phyloP scores from a whole-genome alignment of 2,888 invertebrate species.

The Lithosia quadra region DNA sequence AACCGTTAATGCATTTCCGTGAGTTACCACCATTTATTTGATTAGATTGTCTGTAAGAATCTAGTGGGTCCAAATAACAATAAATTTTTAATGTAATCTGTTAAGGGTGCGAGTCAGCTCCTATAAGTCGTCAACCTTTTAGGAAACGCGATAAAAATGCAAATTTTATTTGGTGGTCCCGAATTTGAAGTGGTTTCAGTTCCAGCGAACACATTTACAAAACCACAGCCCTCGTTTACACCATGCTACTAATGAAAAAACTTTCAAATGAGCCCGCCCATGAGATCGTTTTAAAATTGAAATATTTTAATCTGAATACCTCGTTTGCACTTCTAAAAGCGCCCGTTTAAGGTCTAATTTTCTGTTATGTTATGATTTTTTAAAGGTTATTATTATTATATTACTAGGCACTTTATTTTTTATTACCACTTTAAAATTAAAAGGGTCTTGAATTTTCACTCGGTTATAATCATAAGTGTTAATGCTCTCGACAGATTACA shows the following conservation, averaged over 20 bases:
- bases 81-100: slow-evolving; percentile 37
- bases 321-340: slow-evolving; percentile 29
- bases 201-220: slow-evolving; percentile 53
- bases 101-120: slow-evolving; percentile 38
- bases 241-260: slow-evolving; percentile 62
- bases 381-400: neutral
- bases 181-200: slow-evolving; percentile 53
- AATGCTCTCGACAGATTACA: too few species aligned
- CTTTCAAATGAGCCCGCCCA: slow-evolving; percentile 59
- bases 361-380: neutral
- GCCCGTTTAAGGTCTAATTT: slow-evolving; percentile 11
- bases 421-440: too few species aligned
- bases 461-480: too few species aligned
- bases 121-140: slow-evolving; percentile 49
- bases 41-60: slow-evolving; percentile 11
- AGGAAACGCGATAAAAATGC: slow-evolving; percentile 53
- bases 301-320: slow-evolving; percentile 43
- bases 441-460: too few species aligned
- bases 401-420: neutral
- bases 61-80: slow-evolving; percentile 28
- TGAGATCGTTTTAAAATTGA: slow-evolving; percentile 51
- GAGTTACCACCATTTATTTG: slow-evolving; percentile 3
- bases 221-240: slow-evolving; percentile 49
- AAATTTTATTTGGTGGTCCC: slow-evolving; percentile 55
- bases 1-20: neutral